These are phyloP conservation scores for Gymnoscopelus microlampas DNA, from an alignment of 2,797 vertebrate genomes.

Conservation along the genomic window DNA sequence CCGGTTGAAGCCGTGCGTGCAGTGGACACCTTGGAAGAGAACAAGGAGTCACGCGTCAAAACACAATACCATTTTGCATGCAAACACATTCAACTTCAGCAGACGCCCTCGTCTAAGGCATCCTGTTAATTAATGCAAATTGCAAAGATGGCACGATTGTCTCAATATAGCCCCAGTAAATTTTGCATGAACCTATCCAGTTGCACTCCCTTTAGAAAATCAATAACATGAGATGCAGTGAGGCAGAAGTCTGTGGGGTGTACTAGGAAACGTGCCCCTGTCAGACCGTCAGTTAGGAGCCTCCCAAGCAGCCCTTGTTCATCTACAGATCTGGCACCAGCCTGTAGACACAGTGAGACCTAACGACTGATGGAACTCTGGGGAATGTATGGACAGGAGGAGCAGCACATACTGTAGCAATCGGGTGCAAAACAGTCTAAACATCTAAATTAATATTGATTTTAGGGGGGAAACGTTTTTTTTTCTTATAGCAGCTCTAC, in stretches of 20 bases:
- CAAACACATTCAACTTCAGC: no score
- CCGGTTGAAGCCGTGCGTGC: slow-evolving; percentile 98
- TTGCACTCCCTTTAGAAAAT: slow-evolving; percentile 31
- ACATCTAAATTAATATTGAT: no score
- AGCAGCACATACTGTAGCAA: background rate
- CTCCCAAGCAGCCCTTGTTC: slow-evolving; percentile 20
- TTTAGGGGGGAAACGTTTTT: no score
- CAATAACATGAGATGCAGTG: slow-evolving; percentile 31
- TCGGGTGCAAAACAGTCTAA: no score
- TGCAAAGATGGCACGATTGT: slow-evolving; percentile 4
- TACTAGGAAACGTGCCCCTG: slow-evolving; percentile 8
- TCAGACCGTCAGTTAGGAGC: slow-evolving; percentile 19
- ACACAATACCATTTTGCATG: no score
- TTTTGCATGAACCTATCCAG: slow-evolving; percentile 11
- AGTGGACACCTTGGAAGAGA: slow-evolving; percentile 90
- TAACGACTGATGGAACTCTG: slow-evolving; percentile 14
- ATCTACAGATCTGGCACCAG: slow-evolving; percentile 22
- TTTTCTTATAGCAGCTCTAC: no score
- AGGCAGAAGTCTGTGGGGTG: slow-evolving; percentile 4
- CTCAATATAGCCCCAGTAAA: slow-evolving; percentile 4
- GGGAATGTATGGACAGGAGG: background rate
- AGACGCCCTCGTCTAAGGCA: no score
- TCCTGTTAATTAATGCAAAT: no score
- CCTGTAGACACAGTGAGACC: background rate
- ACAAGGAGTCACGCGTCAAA: background rate